Conservation (phyloP, 2,888 invertebrate genomes). For the Scaptodrosophila latifasciaeformis region DNA sequence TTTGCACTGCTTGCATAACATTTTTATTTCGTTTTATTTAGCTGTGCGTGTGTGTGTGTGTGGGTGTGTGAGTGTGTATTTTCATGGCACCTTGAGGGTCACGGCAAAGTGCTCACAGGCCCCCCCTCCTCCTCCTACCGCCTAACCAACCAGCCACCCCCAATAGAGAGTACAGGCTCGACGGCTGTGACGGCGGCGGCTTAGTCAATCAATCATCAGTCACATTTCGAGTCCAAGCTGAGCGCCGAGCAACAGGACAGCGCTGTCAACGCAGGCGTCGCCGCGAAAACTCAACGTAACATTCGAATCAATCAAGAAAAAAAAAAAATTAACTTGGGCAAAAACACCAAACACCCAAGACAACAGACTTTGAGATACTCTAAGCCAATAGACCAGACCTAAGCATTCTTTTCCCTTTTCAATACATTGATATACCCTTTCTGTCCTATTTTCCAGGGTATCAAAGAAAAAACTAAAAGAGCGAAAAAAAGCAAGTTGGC, state of each 20-base stretch:
- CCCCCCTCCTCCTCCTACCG: no score
- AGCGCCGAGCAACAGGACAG: slow-evolving; percentile 18
- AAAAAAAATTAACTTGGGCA: slow-evolving; percentile 10
- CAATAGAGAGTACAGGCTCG: slow-evolving; percentile 7
- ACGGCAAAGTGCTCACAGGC: slow-evolving; percentile 9
- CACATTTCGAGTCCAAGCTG: slow-evolving; percentile 45
- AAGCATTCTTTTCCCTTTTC: no score
- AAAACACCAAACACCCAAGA: slow-evolving; percentile 9
- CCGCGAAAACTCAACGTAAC: slow-evolving; percentile 65
- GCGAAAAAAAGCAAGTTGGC: slow-evolving; percentile 44
- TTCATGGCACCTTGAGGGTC: slow-evolving; percentile 33
- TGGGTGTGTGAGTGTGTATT: no score
- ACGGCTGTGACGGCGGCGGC: slow-evolving; percentile 11
- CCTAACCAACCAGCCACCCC: not conserved
- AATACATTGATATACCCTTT: no score
- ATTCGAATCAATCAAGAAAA: slow-evolving; percentile 72
- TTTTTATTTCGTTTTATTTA: slow-evolving; percentile 23
- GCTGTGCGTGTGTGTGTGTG: no score
- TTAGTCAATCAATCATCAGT: slow-evolving; percentile 66
- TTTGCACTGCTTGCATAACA: slow-evolving; percentile 29
- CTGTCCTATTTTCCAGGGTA: no score
- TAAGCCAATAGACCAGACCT: no score
- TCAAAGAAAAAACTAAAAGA: no score
- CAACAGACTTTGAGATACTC: no score
- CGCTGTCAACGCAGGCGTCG: not conserved